Evolutionary conservation across 2,888 invertebrate species (phyloP).

Genomic region (Andrena bucephala): DNA sequence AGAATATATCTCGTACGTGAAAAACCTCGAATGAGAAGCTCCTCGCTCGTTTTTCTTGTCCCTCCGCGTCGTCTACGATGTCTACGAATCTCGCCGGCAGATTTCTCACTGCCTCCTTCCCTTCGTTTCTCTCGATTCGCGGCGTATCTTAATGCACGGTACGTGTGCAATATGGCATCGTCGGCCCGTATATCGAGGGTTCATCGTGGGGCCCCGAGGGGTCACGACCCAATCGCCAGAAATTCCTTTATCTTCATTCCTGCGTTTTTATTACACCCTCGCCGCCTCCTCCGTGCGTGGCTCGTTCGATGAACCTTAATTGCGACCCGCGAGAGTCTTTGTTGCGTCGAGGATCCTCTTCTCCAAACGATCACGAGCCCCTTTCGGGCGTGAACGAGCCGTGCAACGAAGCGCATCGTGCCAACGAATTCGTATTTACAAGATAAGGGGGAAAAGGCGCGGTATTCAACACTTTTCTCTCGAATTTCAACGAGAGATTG

Average conservation of each 20-base stretch:
- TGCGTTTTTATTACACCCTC: slow-evolving; percentile 67
- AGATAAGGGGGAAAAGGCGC: not conserved
- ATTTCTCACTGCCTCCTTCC: slow-evolving; percentile 22
- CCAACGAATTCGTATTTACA: slow-evolving; percentile 1
- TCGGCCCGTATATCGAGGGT: slow-evolving; percentile 61
- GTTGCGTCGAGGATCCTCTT: slow-evolving; percentile 49
- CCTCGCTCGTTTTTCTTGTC: slow-evolving; percentile 21
- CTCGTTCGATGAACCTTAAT: slow-evolving; percentile 64
- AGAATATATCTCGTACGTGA: not conserved
- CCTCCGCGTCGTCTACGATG: slow-evolving; percentile 30
- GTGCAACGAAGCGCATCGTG: not conserved
- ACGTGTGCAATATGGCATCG: slow-evolving; percentile 65
- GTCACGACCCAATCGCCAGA: slow-evolving; percentile 71
- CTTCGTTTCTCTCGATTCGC: slow-evolving; percentile 30
- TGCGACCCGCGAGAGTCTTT: slow-evolving; percentile 57
- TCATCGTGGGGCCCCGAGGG: slow-evolving; percentile 59
- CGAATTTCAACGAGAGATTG: too few species aligned
- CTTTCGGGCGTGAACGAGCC: slow-evolving; percentile 41
- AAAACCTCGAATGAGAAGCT: slow-evolving; percentile 11
- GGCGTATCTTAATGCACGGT: slow-evolving; percentile 61
- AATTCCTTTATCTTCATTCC: slow-evolving; percentile 73
- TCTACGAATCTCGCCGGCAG: slow-evolving; percentile 31
- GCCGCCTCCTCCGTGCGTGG: slow-evolving; percentile 54
- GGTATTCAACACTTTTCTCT: not conserved
- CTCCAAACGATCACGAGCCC: slow-evolving; percentile 37